A percentile compares a stretch with the other conserved stretches of the same genome.
These are phyloP conservation scores for Bombus superbus DNA, from an alignment of 1,140 invertebrate species.

Conservation along the genomic window DNA sequence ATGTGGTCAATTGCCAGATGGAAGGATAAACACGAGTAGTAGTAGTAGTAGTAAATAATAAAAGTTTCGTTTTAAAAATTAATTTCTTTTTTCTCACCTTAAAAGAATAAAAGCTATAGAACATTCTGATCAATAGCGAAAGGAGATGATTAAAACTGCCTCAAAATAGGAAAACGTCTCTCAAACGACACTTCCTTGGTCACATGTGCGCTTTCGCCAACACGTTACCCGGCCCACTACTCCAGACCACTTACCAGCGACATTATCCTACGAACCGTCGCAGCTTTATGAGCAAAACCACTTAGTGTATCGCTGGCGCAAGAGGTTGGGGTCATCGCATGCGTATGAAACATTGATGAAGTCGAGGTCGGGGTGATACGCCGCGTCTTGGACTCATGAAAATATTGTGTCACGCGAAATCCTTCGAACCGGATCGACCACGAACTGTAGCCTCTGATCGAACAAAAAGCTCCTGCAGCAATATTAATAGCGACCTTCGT, in stretches of 20 bases:
- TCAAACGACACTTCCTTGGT: conserved; percentile 33
- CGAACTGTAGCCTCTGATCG: conserved; percentile 10
- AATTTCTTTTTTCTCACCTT: too few relatives aligned
- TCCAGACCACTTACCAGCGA: conserved; percentile 60
- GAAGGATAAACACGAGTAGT: too few relatives aligned
- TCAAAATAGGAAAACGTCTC: not conserved
- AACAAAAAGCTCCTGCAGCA: not conserved
- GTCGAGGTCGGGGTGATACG: conserved; percentile 31
- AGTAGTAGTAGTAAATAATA: too few relatives aligned
- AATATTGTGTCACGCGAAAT: conserved; percentile 44
- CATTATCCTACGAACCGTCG: conserved; percentile 66
- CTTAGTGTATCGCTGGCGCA: conserved; percentile 76
- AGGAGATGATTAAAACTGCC: not conserved
- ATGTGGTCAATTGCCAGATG: too few relatives aligned
- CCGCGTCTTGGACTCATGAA: conserved; percentile 46
- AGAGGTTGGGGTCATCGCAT: conserved; percentile 66
- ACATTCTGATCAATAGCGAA: not conserved
- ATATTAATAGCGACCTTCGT: too few relatives aligned
- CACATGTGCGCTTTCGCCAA: conserved; percentile 57
- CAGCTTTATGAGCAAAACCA: conserved; percentile 82
- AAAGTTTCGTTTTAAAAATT: too few relatives aligned
- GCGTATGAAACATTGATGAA: conserved; percentile 80
- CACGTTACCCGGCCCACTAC: conserved; percentile 26
- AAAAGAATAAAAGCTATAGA: not conserved
- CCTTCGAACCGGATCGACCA: conserved; percentile 11